Conservation (phyloP, 1,140 invertebrate species). For the Medauroidea extradentata region DNA sequence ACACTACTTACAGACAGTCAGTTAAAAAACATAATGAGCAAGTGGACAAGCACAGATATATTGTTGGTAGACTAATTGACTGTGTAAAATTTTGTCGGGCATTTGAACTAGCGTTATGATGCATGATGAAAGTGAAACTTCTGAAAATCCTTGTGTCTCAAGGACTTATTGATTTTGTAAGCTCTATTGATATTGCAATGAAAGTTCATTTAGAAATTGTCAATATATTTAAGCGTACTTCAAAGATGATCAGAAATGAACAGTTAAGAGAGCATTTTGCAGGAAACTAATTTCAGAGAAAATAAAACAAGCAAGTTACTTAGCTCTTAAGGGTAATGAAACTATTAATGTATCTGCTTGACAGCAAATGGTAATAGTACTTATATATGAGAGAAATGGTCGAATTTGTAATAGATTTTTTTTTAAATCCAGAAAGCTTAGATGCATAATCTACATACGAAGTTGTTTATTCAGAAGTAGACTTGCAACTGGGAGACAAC, state of each 20-base stretch:
- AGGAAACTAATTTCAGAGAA: constrained; percentile 30
- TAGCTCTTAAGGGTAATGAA: constrained; percentile 34
- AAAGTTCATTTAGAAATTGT: constrained; percentile 28
- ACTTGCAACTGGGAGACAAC: constrained; percentile 24
- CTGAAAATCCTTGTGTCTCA: constrained; percentile 18
- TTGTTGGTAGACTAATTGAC: constrained; percentile 35
- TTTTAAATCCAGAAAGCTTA: constrained; percentile 23
- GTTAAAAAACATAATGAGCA: constrained; percentile 29
- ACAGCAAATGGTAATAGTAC: constrained; percentile 32
- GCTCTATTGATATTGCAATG: constrained; percentile 22
- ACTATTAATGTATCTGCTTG: constrained; percentile 29
- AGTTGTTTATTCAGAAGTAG: constrained; percentile 25
- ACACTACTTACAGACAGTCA: constrained; percentile 1
- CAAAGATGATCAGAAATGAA: constrained; percentile 36
- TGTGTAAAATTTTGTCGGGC: constrained; percentile 33
- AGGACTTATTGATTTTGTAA: constrained; percentile 27
- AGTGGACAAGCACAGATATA: constrained; percentile 31
- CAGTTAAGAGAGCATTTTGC: constrained; percentile 42
- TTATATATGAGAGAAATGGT: constrained; percentile 22
- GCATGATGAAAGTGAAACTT: constrained; percentile 25
- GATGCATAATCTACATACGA: constrained; percentile 18
- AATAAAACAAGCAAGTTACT: constrained; percentile 28
- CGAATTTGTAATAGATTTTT: constrained; percentile 28
- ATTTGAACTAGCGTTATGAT: constrained; percentile 29
- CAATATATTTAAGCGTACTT: constrained; percentile 32